Evolutionary conservation across 1,140 invertebrate genomes (phyloP).

Genomic region (Diorhabda carinulata): DNA sequence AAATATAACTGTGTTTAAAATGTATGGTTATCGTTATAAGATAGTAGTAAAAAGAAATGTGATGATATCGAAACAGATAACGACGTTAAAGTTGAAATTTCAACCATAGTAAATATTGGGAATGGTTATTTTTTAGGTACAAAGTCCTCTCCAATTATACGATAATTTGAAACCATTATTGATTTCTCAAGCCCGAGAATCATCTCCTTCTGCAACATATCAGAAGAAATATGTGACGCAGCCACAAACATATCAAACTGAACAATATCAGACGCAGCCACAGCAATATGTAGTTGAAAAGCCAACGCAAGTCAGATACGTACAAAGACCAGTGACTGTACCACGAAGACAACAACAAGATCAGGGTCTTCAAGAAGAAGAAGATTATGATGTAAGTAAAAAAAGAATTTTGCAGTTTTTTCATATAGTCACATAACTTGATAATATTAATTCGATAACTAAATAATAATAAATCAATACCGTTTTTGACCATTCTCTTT

Average conservation of each 20-base stretch:
- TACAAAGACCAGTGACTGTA: constrained; percentile 2
- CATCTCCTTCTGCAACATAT: not conserved
- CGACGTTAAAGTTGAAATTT: too few species aligned
- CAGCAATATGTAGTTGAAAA: constrained; percentile 6
- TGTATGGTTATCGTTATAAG: too few species aligned
- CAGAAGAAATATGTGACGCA: not conserved
- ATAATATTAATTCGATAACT: too few species aligned
- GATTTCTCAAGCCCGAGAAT: constrained; percentile 4
- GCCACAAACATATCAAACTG: constrained; percentile 5
- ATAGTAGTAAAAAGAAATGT: too few species aligned
- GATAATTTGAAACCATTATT: not conserved
- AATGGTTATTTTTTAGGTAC: not conserved
- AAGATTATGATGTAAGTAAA: constrained; percentile 15
- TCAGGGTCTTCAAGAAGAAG: constrained; percentile 10
- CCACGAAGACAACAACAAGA: constrained; percentile 2
- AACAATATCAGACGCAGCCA: not conserved
- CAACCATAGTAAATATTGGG: too few species aligned
- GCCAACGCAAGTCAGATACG: constrained; percentile 4
- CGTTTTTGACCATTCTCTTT: too few species aligned
- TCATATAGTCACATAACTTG: too few species aligned
- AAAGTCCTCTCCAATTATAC: not conserved
- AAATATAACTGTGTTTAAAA: too few species aligned
- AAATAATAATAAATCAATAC: too few species aligned
- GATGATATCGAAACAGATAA: too few species aligned
- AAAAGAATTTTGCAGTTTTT: too few species aligned